Conservation (phyloP, 2,888 invertebrate species). For the Pteria penguin region DNA sequence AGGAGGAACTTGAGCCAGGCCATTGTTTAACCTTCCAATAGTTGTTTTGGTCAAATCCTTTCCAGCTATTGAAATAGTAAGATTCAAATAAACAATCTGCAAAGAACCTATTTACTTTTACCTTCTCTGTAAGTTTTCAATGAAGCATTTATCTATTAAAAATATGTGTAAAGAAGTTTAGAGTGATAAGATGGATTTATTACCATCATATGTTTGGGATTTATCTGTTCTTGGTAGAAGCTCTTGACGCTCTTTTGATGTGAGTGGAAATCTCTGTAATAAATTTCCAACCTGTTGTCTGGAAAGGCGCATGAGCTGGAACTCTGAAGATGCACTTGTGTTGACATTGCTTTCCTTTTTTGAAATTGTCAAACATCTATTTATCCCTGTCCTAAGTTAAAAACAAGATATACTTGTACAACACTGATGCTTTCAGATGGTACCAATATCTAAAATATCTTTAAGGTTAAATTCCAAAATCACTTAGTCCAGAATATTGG, state of each 20-base stretch:
- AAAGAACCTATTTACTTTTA: too few relatives aligned
- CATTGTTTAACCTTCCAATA: constrained; percentile 86
- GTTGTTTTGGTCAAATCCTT: constrained; percentile 81
- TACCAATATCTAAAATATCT: background rate
- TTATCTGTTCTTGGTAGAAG: constrained; percentile 86
- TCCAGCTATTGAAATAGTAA: too few relatives aligned
- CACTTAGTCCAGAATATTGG: too few relatives aligned
- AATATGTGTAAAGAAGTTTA: too few relatives aligned
- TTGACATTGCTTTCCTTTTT: constrained; percentile 83
- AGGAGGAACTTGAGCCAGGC: constrained; percentile 85
- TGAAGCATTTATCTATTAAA: too few relatives aligned
- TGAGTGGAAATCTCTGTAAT: constrained; percentile 86
- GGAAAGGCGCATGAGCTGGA: constrained; percentile 85
- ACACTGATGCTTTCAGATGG: background rate
- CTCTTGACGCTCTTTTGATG: constrained; percentile 86
- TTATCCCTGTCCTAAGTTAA: constrained; percentile 83
- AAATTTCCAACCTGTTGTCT: constrained; percentile 84
- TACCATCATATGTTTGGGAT: constrained; percentile 83
- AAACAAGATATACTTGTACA: background rate
- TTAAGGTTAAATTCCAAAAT: too few relatives aligned
- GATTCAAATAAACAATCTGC: too few relatives aligned
- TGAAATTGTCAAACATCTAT: constrained; percentile 86
- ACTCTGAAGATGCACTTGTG: constrained; percentile 82
- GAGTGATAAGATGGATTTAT: too few relatives aligned
- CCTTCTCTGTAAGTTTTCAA: too few relatives aligned